Evolutionary conservation across 2,888 invertebrate species (phyloP).

Genomic region (Watsonalla binaria): DNA sequence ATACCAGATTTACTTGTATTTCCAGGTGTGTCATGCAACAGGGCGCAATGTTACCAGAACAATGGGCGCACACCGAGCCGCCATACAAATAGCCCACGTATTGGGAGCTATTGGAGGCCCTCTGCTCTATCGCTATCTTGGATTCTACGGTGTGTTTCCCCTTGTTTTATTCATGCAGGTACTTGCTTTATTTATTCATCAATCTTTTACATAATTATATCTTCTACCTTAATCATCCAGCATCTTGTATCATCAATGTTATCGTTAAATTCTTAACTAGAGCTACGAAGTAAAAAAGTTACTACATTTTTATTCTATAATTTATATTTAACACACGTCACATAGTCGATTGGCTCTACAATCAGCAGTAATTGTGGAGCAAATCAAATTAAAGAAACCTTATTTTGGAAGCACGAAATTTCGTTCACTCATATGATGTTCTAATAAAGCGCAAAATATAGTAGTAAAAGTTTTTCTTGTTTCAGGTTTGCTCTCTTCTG

Average conservation of each 20-base stretch:
- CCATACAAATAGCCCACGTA: conserved; percentile 68
- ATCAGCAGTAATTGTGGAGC: too few species aligned
- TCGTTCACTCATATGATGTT: too few species aligned
- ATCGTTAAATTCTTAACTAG: too few species aligned
- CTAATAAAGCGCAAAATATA: too few species aligned
- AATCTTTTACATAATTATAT: neutral
- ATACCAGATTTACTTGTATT: too few species aligned
- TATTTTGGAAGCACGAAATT: too few species aligned
- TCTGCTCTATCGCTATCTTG: conserved; percentile 82
- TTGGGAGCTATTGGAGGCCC: conserved; percentile 86
- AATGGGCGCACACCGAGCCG: conserved; percentile 80
- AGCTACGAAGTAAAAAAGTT: too few species aligned
- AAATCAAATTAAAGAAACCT: too few species aligned
- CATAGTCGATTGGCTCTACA: too few species aligned
- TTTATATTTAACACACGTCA: too few species aligned
- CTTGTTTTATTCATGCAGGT: conserved; percentile 76
- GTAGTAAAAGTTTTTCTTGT: conserved; percentile 8
- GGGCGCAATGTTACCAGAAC: conserved; percentile 73
- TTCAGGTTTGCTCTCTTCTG: conserved; percentile 75
- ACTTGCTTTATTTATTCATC: conserved; percentile 38
- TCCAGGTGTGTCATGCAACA: conserved; percentile 67
- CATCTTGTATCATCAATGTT: too few species aligned
- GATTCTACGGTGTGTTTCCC: conserved; percentile 86
- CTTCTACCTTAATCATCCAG: neutral
- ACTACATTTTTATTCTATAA: too few species aligned